Base-by-base conservation (phyloP, 1,140 invertebrate species). In the Hesperophylax magnus region DNA sequence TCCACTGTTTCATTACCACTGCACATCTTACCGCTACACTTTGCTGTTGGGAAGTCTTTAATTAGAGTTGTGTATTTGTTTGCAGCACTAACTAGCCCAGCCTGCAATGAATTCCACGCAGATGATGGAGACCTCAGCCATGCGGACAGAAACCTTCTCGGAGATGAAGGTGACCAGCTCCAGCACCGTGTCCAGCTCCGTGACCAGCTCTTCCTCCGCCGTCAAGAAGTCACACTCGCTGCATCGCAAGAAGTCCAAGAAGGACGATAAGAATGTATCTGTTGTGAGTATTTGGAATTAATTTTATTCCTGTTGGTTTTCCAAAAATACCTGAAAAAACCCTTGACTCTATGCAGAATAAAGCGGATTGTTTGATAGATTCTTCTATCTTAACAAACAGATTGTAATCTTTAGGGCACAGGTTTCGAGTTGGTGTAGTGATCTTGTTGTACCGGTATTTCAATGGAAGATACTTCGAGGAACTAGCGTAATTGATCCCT, bases 181-280 rank as follows among this genome's bases (percentile, higher is more conserved):
- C 77, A 87, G 88, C 82, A 69, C 80, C 2, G 85, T 87, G 54
- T 47, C 39, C 39, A 47, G 39, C 3, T 47, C 39, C 1, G 39
- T 47, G 39, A 14, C 39, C 39, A 47, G 39, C 39, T 47, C 39
- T 8, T 87, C 89, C 76, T 87, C 88, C 82, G 67, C 80, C 2
- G 85, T 87, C 52, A 86, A 88, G 63, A 86, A 87, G 52, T 80
- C 80, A 27, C 72, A 75, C 31, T 84, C 88, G 14, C 87, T 89
- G 69, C 87, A 87, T 67, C 75, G 89, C 84, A 88, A 84, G 78
- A 89, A 89, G 81, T 87, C 88, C 18, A 88, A 85, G 80, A 90
- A 89, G 84, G 88, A 90, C 67, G 89, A 90, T 47, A 89, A 88
- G 11, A 87, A 86, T 54, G 88, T 90, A 77, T 90, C 89, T 71